phyloP scores from a whole-genome alignment of 2,113 vertebrate species.

The Machaerirhynchus nigripectus region DNA sequence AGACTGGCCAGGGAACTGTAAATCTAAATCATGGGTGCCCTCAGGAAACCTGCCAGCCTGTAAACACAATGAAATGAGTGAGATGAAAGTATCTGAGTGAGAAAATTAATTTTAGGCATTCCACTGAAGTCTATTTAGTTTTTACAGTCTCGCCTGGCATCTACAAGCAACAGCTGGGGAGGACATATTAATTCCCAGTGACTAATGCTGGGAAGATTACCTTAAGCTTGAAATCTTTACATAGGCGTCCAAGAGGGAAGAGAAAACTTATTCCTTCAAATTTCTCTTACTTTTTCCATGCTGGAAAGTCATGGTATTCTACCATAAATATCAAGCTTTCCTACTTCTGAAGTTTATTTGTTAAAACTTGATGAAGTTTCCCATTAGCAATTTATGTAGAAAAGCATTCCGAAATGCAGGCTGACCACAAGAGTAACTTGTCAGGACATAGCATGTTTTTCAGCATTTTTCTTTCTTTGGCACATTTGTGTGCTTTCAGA shows the following conservation, averaged over 20 bases:
- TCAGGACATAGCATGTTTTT: background rate
- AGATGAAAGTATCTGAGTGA: constrained; percentile 70
- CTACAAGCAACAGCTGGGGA: constrained; percentile 41
- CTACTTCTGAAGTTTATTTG: background rate
- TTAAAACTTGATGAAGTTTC: background rate
- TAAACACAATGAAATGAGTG: constrained; percentile 71
- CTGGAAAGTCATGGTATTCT: background rate
- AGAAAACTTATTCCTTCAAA: background rate
- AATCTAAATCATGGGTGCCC: constrained; percentile 72
- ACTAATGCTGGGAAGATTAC: constrained; percentile 51
- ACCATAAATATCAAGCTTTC: background rate
- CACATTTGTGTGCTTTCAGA: background rate
- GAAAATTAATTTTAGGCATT: constrained; percentile 77
- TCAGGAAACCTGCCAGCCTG: constrained; percentile 72
- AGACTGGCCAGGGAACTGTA: constrained; percentile 71
- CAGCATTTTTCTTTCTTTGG: background rate
- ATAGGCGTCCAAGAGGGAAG: background rate
- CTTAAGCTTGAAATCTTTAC: constrained; percentile 37
- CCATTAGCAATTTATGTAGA: background rate
- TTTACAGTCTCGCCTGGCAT: constrained; percentile 57
- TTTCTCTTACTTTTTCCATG: background rate
- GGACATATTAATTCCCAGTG: constrained; percentile 35
- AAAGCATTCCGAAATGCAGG: background rate
- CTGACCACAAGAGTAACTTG: background rate
- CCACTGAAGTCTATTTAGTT: constrained; percentile 72